Evolutionary conservation across 2,797 vertebrate species (phyloP).

Genomic region (Propithecus deckenii): DNA sequence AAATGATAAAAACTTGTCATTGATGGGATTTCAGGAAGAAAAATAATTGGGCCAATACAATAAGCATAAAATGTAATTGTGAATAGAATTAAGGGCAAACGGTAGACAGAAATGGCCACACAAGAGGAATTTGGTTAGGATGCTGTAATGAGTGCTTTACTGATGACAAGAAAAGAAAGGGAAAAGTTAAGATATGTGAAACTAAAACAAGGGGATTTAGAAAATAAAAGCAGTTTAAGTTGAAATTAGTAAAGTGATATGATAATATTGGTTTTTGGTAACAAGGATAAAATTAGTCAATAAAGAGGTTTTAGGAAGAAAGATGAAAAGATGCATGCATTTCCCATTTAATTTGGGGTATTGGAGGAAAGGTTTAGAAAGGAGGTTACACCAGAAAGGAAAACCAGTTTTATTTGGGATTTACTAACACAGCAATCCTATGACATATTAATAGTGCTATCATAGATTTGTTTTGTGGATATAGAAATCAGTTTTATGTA

Average conservation of each 20-base stretch:
- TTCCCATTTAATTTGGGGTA: neutral
- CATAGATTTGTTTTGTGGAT: neutral
- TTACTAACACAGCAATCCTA: neutral
- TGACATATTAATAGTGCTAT: neutral
- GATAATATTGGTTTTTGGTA: neutral
- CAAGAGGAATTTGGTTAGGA: neutral
- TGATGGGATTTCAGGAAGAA: constrained; percentile 53
- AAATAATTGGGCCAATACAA: constrained; percentile 51
- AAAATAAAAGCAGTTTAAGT: neutral
- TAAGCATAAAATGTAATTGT: neutral
- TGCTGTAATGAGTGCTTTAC: neutral
- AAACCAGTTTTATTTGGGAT: neutral
- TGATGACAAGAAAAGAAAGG: neutral
- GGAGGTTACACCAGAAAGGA: neutral
- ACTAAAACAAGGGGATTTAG: neutral
- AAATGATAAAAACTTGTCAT: constrained; percentile 36
- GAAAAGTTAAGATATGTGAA: neutral
- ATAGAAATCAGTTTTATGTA: neutral
- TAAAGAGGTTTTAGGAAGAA: neutral
- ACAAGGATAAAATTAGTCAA: neutral
- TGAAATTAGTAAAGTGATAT: neutral
- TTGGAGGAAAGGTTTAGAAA: neutral
- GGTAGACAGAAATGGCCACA: neutral
- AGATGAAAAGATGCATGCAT: fast-evolving
- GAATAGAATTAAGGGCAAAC: neutral